These are phyloP conservation scores for Nudaria mundana DNA, from an alignment of 2,888 invertebrate species.

Conservation along the genomic window DNA sequence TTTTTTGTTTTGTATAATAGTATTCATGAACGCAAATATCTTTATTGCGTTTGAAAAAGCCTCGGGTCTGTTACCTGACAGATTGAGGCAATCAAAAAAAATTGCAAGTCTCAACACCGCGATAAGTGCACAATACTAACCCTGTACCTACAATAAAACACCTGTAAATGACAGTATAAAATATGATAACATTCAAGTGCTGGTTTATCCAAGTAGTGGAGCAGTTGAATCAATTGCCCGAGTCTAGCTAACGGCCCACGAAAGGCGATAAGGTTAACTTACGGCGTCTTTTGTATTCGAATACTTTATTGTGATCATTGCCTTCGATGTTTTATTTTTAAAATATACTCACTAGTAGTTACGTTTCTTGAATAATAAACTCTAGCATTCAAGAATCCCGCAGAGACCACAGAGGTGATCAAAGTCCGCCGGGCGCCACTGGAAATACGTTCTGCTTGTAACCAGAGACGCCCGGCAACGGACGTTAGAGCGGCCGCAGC, in stretches of 20 bases:
- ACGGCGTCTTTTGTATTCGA: constrained; percentile 68
- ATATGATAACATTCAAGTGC: constrained; percentile 64
- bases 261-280: constrained; percentile 71
- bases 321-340: constrained; percentile 21
- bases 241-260: constrained; percentile 66
- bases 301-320: constrained; percentile 59
- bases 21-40: no score
- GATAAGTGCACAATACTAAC: constrained; percentile 9
- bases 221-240: constrained; percentile 69
- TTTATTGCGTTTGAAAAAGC: no score
- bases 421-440: no score
- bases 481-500: no score
- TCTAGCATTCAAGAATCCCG: no score
- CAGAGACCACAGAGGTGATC: no score
- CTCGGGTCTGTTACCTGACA: no score
- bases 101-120: constrained; percentile 23
- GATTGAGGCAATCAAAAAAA: constrained; percentile 23
- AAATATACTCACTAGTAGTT: constrained; percentile 4
- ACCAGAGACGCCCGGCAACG: no score
- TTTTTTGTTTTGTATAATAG: no score
- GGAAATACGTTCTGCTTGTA: no score
- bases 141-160: constrained; percentile 20
- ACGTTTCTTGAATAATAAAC: constrained; percentile 1
- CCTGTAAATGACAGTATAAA: constrained; percentile 61
- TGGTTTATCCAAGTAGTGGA: constrained; percentile 53